Conservation (phyloP, 2,113 vertebrate genomes). For the Alosa alosa region DNA sequence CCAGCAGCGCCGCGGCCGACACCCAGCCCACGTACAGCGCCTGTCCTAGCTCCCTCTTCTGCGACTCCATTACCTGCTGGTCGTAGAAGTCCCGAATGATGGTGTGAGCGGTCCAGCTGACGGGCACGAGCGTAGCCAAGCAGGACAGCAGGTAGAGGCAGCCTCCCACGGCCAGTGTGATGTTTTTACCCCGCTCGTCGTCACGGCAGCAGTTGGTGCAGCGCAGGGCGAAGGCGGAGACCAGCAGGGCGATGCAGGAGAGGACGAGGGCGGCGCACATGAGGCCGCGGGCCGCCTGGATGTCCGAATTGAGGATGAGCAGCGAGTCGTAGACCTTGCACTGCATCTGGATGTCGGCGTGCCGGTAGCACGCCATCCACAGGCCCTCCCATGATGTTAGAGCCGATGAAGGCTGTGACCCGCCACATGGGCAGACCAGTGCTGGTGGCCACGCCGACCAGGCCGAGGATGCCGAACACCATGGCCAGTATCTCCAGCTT, state of each 20-base stretch:
- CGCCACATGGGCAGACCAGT: conserved; percentile 78
- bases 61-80: conserved; percentile 23
- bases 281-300: conserved; percentile 70
- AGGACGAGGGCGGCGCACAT: conserved; percentile 67
- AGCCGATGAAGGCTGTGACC: conserved; percentile 71
- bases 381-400: conserved; percentile 77
- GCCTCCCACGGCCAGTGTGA: conserved; percentile 42
- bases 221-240: conserved; percentile 61
- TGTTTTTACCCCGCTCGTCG: conserved; percentile 19
- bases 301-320: conserved; percentile 64
- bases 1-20: conserved; percentile 24
- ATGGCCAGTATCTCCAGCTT: conserved; percentile 64
- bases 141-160: conserved; percentile 41
- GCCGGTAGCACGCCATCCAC: conserved; percentile 77
- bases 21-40: conserved; percentile 49
- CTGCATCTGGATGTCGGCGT: conserved; percentile 63
- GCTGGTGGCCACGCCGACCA: conserved; percentile 64
- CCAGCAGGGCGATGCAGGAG: conserved; percentile 56
- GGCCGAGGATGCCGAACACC: conserved; percentile 62
- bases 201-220: conserved; percentile 24
- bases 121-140: conserved; percentile 42
- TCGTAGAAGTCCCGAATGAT: conserved; percentile 51
- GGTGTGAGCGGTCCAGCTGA: conserved; percentile 43
- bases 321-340: conserved; percentile 73
- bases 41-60: conserved; percentile 48